Evolutionary conservation across 1,140 invertebrate genomes (phyloP).

Genomic region (Cyclargus thomasi): DNA sequence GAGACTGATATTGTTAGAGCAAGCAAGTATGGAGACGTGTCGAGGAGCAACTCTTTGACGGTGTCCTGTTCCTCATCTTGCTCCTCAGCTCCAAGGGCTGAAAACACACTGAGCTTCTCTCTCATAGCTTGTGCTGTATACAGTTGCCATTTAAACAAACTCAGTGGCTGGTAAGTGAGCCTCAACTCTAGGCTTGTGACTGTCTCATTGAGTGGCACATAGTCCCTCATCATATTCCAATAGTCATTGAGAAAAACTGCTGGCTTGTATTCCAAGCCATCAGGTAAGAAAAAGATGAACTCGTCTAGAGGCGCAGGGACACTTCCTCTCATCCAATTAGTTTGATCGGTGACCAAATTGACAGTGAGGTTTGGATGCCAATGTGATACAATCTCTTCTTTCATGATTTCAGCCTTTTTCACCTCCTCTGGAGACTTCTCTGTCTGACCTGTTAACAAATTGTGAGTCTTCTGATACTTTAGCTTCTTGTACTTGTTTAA

Average conservation of each 20-base stretch:
- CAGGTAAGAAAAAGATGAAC: constrained; percentile 92
- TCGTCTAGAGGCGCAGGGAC: constrained; percentile 95
- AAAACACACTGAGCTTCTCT: constrained; percentile 82
- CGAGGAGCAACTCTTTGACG: constrained; percentile 96
- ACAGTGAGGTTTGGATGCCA: constrained; percentile 99
- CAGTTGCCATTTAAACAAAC: constrained; percentile 98
- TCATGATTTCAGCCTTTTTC: constrained; percentile 87
- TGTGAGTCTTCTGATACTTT: constrained; percentile 91
- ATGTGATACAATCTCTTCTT: constrained; percentile 94
- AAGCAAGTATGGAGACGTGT: constrained; percentile 97
- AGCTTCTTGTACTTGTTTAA: constrained; percentile 96
- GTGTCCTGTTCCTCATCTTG: constrained; percentile 97
- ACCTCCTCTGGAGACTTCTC: constrained; percentile 84
- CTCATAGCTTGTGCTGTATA: constrained; percentile 96
- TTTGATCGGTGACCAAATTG: constrained; percentile 96
- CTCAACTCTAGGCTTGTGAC: constrained; percentile 81
- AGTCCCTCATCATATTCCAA: constrained; percentile 98
- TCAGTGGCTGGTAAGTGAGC: constrained; percentile 95
- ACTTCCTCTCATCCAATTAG: constrained; percentile 91
- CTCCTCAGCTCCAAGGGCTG: constrained; percentile 79
- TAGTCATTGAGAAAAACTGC: constrained; percentile 98
- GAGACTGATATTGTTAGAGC: constrained; percentile 95
- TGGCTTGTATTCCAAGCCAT: constrained; percentile 91
- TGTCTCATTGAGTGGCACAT: constrained; percentile 94
- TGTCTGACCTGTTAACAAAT: constrained; percentile 95